Conservation (phyloP, 53 echinoderm and acorn worm species). For the Holothuria leucospilota region DNA sequence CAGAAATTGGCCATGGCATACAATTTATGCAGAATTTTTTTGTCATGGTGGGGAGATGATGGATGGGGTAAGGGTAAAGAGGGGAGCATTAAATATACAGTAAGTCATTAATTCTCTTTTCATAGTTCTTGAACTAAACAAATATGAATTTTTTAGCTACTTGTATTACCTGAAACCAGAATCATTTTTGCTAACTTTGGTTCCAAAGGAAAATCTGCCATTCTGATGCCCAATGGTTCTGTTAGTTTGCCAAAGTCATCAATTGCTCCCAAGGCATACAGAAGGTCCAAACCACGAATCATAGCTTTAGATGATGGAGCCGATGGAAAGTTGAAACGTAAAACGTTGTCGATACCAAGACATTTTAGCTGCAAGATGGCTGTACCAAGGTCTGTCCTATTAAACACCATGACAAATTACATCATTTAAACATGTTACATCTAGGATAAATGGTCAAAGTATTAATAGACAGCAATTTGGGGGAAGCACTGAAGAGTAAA, state of each 20-base stretch:
- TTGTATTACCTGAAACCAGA: slow-evolving; percentile 79
- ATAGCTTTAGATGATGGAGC: slow-evolving; percentile 92
- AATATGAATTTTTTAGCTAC: too few relatives aligned
- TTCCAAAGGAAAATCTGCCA: slow-evolving; percentile 94
- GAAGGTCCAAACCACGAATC: slow-evolving; percentile 90
- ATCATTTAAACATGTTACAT: not conserved
- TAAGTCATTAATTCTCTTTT: too few relatives aligned
- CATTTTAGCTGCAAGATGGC: slow-evolving; percentile 96
- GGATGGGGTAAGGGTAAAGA: too few relatives aligned
- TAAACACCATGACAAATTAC: not conserved
- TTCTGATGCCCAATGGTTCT: slow-evolving; percentile 89
- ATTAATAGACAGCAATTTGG: not conserved
- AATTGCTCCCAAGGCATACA: slow-evolving; percentile 93
- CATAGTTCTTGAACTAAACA: too few relatives aligned
- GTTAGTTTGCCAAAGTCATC: slow-evolving; percentile 88
- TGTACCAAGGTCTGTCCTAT: slow-evolving; percentile 86
- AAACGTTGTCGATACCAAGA: slow-evolving; percentile 94
- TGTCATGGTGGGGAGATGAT: too few relatives aligned
- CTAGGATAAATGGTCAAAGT: not conserved
- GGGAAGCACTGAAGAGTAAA: not conserved
- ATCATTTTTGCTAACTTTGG: slow-evolving; percentile 97
- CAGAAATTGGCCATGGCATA: too few relatives aligned
- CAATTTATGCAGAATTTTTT: too few relatives aligned
- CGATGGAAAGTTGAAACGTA: slow-evolving; percentile 93
- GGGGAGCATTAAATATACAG: too few relatives aligned